These are phyloP conservation scores for Cosmopolites sordidus DNA, from an alignment of 2,888 invertebrate genomes.

Conservation along the genomic window DNA sequence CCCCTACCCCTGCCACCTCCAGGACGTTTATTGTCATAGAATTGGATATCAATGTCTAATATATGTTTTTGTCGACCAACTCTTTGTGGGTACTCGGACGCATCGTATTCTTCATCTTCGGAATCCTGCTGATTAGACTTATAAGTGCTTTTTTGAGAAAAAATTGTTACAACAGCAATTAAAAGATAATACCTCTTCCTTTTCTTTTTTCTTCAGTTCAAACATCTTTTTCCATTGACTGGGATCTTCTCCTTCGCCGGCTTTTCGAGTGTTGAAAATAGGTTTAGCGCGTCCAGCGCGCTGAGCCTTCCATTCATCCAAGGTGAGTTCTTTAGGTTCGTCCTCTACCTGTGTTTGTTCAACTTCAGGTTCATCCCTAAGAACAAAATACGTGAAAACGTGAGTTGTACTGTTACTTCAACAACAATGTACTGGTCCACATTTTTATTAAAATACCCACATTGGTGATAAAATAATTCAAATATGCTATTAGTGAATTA, in stretches of 20 bases:
- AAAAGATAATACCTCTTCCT: conserved; percentile 47
- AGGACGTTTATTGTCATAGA: conserved; percentile 73
- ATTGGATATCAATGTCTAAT: conserved; percentile 83
- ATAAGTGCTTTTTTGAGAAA: too few relatives aligned
- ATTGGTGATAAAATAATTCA: neutral
- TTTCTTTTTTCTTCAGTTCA: conserved; percentile 71
- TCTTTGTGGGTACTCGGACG: conserved; percentile 77
- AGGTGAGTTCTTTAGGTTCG: conserved; percentile 80
- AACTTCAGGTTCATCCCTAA: conserved; percentile 42
- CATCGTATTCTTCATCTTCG: conserved; percentile 61
- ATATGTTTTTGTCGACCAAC: conserved; percentile 83
- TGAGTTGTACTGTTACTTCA: too few relatives aligned
- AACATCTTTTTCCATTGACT: conserved; percentile 92
- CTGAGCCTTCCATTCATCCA: conserved; percentile 92
- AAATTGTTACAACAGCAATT: too few relatives aligned
- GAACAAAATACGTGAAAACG: neutral
- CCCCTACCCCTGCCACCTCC: conserved; percentile 58
- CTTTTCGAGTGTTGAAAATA: conserved; percentile 86
- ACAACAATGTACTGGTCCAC: too few relatives aligned
- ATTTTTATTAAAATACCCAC: neutral
- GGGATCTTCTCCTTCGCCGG: conserved; percentile 89
- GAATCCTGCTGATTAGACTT: conserved; percentile 37
- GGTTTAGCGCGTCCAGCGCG: conserved; percentile 78
- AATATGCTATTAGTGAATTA: neutral
- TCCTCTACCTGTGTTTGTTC: conserved; percentile 58